Evolutionary conservation across 2,888 invertebrate species (phyloP).

Genomic region (Dinocampus coccinellae): DNA sequence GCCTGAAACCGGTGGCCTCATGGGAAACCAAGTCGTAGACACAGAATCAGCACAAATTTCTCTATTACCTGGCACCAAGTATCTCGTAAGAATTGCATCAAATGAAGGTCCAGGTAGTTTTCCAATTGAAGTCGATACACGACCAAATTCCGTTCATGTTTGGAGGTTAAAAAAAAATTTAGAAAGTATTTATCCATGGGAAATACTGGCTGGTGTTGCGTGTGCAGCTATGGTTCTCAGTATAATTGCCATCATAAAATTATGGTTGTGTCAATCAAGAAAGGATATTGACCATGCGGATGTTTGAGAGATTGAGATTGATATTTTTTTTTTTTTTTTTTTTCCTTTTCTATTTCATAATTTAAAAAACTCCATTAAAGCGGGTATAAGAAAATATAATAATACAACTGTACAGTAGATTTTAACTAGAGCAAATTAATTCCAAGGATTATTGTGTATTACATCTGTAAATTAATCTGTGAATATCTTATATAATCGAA

Average conservation of each 20-base stretch:
- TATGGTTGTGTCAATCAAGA: conserved; percentile 42
- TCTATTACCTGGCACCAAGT: conserved; percentile 63
- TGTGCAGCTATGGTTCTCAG: conserved; percentile 48
- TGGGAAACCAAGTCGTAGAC: conserved; percentile 66
- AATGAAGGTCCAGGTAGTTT: conserved; percentile 67
- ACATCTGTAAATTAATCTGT: neutral
- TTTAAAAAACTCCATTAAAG: neutral
- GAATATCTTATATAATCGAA: neutral
- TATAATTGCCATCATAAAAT: conserved; percentile 42
- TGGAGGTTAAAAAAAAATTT: conserved; percentile 55
- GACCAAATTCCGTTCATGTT: conserved; percentile 53
- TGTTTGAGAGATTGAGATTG: conserved; percentile 1
- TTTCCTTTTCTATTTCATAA: neutral
- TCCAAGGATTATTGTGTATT: neutral
- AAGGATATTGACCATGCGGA: conserved; percentile 51
- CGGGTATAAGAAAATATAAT: neutral
- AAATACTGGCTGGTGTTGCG: conserved; percentile 51
- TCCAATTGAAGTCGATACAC: conserved; percentile 65
- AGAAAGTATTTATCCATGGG: conserved; percentile 50
- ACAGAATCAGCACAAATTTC: conserved; percentile 63
- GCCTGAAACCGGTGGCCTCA: conserved; percentile 64
- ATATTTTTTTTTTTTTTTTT: no score
- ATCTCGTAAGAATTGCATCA: conserved; percentile 64
- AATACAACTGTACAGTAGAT: conserved; percentile 18
- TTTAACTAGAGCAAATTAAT: conserved; percentile 8